Percentiles rank a stretch among this genome's conserved stretches.
phyloP scores from a whole-genome alignment of 2,797 vertebrate species.

The Lepilemur ruficaudatus region DNA sequence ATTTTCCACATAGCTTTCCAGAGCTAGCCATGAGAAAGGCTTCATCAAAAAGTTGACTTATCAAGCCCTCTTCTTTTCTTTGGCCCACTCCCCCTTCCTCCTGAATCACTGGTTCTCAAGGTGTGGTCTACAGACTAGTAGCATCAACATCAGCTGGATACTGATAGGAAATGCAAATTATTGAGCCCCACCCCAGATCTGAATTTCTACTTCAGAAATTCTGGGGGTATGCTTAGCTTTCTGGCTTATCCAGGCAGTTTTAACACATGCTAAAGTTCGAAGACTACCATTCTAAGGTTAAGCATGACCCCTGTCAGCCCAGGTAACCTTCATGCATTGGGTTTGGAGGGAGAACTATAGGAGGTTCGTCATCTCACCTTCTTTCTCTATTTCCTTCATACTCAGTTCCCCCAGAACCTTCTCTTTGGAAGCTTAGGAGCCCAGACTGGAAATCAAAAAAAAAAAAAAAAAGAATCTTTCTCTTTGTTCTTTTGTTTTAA shows the following conservation, averaged over 20 bases:
- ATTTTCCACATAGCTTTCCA: not conserved
- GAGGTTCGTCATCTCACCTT: not conserved
- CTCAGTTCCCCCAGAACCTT: not conserved
- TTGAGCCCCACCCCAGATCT: not conserved
- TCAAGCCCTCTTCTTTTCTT: not conserved
- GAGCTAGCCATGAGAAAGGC: not conserved
- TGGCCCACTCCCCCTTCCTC: not conserved
- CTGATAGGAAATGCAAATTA: not conserved
- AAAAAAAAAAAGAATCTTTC: not conserved
- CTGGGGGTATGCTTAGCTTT: not conserved
- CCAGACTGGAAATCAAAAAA: not conserved
- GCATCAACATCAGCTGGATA: not conserved
- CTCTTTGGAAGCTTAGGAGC: not conserved
- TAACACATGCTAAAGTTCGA: not conserved
- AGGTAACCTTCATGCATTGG: not conserved
- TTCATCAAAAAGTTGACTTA: not conserved
- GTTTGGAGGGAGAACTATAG: not conserved
- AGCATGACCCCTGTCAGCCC: not conserved
- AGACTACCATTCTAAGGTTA: not conserved
- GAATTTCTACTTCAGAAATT: not conserved
- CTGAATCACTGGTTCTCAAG: not conserved
- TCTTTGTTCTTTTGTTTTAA: conserved; percentile 29
- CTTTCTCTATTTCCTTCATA: not conserved
- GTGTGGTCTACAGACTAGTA: not conserved
- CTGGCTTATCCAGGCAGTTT: not conserved